A percentile compares a stretch with the other conserved stretches of the same genome.
Conservation (phyloP, 2,113 vertebrate species). For the Nymphicus hollandicus region DNA sequence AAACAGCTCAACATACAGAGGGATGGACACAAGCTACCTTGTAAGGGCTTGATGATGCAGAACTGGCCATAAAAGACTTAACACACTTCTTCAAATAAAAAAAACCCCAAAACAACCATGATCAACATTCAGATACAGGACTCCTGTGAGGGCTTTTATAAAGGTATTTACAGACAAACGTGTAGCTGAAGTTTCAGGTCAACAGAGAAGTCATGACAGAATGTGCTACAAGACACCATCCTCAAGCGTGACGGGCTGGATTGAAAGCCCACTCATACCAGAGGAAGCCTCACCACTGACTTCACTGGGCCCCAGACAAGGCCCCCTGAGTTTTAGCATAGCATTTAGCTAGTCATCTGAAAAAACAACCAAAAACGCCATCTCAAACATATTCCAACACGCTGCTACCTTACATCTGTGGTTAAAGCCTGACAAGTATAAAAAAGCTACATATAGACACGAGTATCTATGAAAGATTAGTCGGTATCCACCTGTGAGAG, state of each 20-base stretch:
- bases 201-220: neutral
- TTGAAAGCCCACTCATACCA: neutral
- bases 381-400: neutral
- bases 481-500: neutral
- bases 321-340: slow-evolving; percentile 22
- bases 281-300: neutral
- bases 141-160: slow-evolving; percentile 10
- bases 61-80: slow-evolving; percentile 30
- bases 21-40: neutral
- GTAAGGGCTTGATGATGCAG: neutral
- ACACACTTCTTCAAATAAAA: neutral
- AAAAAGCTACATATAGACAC: slow-evolving; percentile 11
- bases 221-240: neutral
- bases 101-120: neutral
- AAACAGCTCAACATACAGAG: neutral
- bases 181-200: neutral
- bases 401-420: neutral
- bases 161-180: slow-evolving; percentile 17
- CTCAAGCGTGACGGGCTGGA: rapidly evolving
- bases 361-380: neutral
- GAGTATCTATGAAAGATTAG: neutral
- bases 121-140: slow-evolving; percentile 3
- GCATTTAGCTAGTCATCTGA: neutral
- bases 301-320: neutral
- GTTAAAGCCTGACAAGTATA: slow-evolving; percentile 39